Base-by-base conservation (phyloP, 2,888 invertebrate genomes). In the Ectobius pallidus region DNA sequence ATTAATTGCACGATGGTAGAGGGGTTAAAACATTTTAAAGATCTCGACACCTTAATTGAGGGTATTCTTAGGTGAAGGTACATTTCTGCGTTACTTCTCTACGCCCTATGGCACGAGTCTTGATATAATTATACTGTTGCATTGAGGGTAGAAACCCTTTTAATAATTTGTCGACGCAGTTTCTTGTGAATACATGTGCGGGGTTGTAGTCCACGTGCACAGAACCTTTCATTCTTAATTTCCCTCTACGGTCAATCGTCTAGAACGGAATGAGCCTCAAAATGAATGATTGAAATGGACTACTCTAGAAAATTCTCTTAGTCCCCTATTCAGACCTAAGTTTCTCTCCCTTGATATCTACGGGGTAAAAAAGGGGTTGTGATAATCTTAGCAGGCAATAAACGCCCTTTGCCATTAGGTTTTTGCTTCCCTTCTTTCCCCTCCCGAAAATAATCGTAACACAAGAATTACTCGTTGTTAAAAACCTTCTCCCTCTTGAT, bases 311-410 rank as follows among this genome's bases (percentile, higher is more conserved):
- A 32, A 1, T 6, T 16, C 30, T 25, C n/a, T n/a, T n/a, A n/a
- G 25, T 58, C n/a, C n/a, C 32, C n/a, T 2, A 52, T 46, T 52
- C 25, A 25, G 25, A 52, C 52, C n/a, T 46, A 18, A 7, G 58
- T 3, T 27, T 14, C 30, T 30, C n/a, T 30, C 58, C 30, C 58
- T 25, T 30, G 58, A 3, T 58, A 58, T 16, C 27, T 27, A 30
- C 22, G 55, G 25, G 25, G 9, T 9, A 55, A 11, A 34, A 34
- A 58, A 58, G 58, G 30, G 30, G 30, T 30, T 30, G 58, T 30
- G 46, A 46, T 65, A 46, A 46, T 65, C 65, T 65, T 65, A n/a
- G 27, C 44, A 11, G 65, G 65, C 65, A 65, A 65, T 65, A 65
- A 65, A 65, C 65, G 30, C 65, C 65, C 62, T 58, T 58, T 30